These are phyloP conservation scores for Halcyon leucocephala DNA, from an alignment of 2,797 vertebrate genomes.

Conservation along the genomic window DNA sequence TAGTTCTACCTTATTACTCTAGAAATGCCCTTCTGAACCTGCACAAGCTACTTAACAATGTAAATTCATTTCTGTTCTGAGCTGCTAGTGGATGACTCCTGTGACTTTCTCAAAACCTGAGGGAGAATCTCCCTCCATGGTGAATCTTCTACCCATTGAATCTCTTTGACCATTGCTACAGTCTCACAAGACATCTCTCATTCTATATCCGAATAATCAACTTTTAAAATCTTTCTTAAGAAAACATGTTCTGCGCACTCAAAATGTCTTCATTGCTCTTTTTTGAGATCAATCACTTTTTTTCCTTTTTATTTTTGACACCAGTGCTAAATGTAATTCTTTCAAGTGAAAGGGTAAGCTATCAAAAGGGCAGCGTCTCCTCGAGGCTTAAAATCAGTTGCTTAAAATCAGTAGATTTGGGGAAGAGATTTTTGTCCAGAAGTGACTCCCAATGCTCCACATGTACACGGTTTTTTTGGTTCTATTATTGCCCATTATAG, in stretches of 20 bases:
- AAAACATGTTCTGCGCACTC: not conserved
- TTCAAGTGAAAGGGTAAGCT: not conserved
- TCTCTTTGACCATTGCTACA: not conserved
- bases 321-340: not conserved
- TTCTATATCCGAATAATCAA: not conserved
- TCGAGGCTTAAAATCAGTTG: not conserved
- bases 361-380: not conserved
- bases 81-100: not conserved
- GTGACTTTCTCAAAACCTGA: not conserved
- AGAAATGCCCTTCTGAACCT: slow-evolving; percentile 27
- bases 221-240: not conserved
- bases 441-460: not conserved
- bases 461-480: not conserved
- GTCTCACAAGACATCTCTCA: not conserved
- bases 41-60: not conserved
- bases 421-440: not conserved
- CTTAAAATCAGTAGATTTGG: not conserved
- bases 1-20: not conserved
- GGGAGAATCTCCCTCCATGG: not conserved
- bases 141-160: not conserved
- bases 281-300: not conserved
- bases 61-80: slow-evolving; percentile 33
- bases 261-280: not conserved
- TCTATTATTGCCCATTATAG: not conserved
- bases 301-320: not conserved